Base-by-base conservation (phyloP, 2,888 invertebrate species). In the Anthophora plumipes region DNA sequence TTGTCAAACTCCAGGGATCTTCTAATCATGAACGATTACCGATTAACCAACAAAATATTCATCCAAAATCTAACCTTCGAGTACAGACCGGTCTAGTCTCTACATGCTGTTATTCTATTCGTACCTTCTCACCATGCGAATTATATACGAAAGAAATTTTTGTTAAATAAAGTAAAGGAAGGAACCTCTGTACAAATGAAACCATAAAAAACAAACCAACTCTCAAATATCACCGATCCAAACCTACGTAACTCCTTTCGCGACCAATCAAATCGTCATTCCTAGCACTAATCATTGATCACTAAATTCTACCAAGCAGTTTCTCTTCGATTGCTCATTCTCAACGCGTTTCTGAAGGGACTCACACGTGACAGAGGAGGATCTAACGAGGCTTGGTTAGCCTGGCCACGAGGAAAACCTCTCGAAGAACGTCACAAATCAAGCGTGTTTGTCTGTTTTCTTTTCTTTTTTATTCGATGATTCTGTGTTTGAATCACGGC, bases 311-410 rank as follows among this genome's bases (percentile, higher is more conserved):
- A 68, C 64, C 22, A 72, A 61, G 25, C 61, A 39, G 25, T 50
- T n/a, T 63, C 74, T 12, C 46, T 22, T 46, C 70, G 76, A 66
- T 75, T 57, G 60, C 48, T n/a, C 70, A 66, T 74, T 39, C 52
- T 46, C 48, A 22, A 41, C 52, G 43, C 73, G 48, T 60, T 46
- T 74, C 55, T 68, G 31, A 61, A 61, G 50, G 50, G 61, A 80
- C 75, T 81, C 74, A 80, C 80, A 80, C 80, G 80, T 81, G 81
- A 73, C 61, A 69, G 69, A 20, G 63, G 55, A 31, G 39, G 63
- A 77, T 68, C 55, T 14, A 43, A 75, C 52, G 20, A 25, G 25
- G 46, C 48, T 37, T 25, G 48, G n/a, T 31, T 39, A 54, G n/a
- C 41, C 39, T 55, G 37, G 3, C 20, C 39, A 41, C 39, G 52